A percentile compares a stretch with the other conserved stretches of the same genome.
Conservation (phyloP, 2,888 invertebrate genomes). For the Branchellion lobata region DNA sequence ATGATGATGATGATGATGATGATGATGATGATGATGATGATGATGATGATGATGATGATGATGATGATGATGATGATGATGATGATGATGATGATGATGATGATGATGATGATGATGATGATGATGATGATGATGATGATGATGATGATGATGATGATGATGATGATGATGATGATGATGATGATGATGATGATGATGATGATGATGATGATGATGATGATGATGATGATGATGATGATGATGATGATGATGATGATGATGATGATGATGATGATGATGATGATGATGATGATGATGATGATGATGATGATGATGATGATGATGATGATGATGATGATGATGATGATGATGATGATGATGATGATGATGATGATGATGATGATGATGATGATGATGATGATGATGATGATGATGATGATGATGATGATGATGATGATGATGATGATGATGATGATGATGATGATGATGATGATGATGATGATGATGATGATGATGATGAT, state of each 20-base stretch:
- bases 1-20: constrained; percentile 44
- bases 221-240: constrained; percentile 40
- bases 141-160: constrained; percentile 42
- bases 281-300: constrained; percentile 39
- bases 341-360: constrained; percentile 37
- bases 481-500: constrained; percentile 38
- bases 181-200: constrained; percentile 42
- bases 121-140: constrained; percentile 42
- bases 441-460: constrained; percentile 40
- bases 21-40: constrained; percentile 36
- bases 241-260: constrained; percentile 43
- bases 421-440: constrained; percentile 44
- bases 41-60: constrained; percentile 12
- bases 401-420: constrained; percentile 43
- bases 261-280: constrained; percentile 40
- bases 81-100: neutral
- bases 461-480: constrained; percentile 43
- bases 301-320: constrained; percentile 43
- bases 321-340: constrained; percentile 41
- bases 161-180: constrained; percentile 43
- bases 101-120: constrained; percentile 23
- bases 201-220: constrained; percentile 41
- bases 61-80: neutral
- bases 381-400: constrained; percentile 41
- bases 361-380: constrained; percentile 43